Evolutionary conservation across 92 coral and sea anemone genomes (phyloP).

Genomic region (Heteractis magnifica): DNA sequence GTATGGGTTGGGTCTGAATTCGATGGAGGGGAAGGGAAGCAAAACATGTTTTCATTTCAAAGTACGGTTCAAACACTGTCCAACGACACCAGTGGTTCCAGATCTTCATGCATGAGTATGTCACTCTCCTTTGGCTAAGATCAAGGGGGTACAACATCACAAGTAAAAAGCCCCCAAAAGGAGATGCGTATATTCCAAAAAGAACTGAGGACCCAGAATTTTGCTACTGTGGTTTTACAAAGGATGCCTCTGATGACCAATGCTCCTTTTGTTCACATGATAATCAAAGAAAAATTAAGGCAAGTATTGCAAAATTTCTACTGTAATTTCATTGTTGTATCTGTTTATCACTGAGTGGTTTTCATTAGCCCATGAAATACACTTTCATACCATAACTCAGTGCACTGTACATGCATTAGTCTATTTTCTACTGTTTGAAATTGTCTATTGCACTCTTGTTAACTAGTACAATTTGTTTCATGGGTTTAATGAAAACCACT

Average conservation of each 20-base stretch:
- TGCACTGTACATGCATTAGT: too few species aligned
- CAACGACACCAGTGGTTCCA: constrained; percentile 44
- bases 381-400: too few species aligned
- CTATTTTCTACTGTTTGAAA: too few species aligned
- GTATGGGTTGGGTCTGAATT: constrained; percentile 48
- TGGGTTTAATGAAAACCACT: too few species aligned
- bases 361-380: too few species aligned
- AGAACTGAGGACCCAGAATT: constrained; percentile 33
- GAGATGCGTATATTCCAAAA: constrained; percentile 37
- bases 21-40: constrained; percentile 61
- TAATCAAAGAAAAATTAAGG: constrained; percentile 25
- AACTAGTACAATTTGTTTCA: too few species aligned
- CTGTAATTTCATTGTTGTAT: not conserved
- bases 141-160: constrained; percentile 46
- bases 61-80: constrained; percentile 32
- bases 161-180: not conserved
- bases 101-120: constrained; percentile 43
- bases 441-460: too few species aligned
- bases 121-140: constrained; percentile 45
- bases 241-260: constrained; percentile 18
- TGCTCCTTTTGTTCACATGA: constrained; percentile 43
- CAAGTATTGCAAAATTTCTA: constrained; percentile 5
- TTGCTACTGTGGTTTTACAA: constrained; percentile 54
- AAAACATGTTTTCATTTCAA: constrained; percentile 42
- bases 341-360: not conserved